A percentile compares a stretch with the other conserved stretches of the same genome.
phyloP scores from a whole-genome alignment of 2,888 invertebrate genomes.

The Catocala fraxini region DNA sequence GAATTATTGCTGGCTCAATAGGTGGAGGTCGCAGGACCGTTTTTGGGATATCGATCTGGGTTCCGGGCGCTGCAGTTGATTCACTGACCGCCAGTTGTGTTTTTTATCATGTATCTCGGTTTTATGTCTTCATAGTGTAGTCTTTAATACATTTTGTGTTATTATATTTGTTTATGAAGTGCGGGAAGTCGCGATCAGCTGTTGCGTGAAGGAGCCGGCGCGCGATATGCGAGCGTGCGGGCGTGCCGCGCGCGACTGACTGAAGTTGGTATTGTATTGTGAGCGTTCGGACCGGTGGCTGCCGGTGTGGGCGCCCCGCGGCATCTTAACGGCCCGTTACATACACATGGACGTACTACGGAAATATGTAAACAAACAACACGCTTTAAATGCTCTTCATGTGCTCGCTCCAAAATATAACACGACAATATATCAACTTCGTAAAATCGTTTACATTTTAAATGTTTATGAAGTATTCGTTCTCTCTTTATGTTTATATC shows the following conservation, averaged over 20 bases:
- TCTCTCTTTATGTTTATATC: background rate
- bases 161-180: conserved; percentile 66
- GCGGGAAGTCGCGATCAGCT: conserved; percentile 74
- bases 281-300: conserved; percentile 23
- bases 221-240: conserved; percentile 68
- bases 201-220: conserved; percentile 57
- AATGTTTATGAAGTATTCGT: conserved; percentile 25
- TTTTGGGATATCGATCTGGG: conserved; percentile 77
- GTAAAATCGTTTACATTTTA: conserved; percentile 20
- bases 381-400: conserved; percentile 54
- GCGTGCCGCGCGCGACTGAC: conserved; percentile 81
- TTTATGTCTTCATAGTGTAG: conserved; percentile 35
- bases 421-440: conserved; percentile 40
- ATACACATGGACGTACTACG: conserved; percentile 80
- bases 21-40: conserved; percentile 66
- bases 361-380: conserved; percentile 83
- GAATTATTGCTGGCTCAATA: conserved; percentile 68
- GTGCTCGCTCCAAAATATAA: conserved; percentile 44
- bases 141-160: conserved; percentile 52
- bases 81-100: conserved; percentile 46
- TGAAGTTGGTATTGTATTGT: conserved; percentile 47
- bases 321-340: conserved; percentile 74
- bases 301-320: conserved; percentile 59
- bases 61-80: conserved; percentile 58
- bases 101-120: conserved; percentile 35